Conservation (phyloP, 53 echinoderm and acorn worm species). For the Glandiceps talaboti region DNA sequence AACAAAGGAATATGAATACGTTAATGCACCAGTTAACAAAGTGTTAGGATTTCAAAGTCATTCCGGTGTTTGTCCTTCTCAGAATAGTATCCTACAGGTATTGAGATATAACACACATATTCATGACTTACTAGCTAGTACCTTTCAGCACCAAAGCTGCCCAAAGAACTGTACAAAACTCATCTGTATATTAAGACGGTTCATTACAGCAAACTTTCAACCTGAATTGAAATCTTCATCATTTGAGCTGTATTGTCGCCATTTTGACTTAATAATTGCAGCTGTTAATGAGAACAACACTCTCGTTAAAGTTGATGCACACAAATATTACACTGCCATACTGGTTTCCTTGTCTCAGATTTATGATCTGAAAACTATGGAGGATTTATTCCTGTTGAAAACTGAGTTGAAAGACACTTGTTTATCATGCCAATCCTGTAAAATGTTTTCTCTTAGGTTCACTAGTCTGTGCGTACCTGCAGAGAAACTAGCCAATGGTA, state of each 20-base stretch:
- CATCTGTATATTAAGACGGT: not conserved
- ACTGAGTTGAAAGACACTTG: not conserved
- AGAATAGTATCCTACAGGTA: not conserved
- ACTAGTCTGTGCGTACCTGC: not conserved
- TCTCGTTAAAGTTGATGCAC: not conserved
- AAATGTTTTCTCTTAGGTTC: not conserved
- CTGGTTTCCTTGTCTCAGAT: not conserved
- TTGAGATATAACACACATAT: not conserved
- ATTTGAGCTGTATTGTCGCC: not conserved
- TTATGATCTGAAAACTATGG: not conserved
- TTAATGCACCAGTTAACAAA: no score
- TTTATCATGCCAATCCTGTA: not conserved
- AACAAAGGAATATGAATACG: no score
- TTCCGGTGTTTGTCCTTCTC: no score
- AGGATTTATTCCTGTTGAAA: not conserved
- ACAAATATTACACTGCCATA: not conserved
- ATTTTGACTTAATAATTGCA: not conserved
- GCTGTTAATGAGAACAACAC: not conserved
- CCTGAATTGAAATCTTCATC: not conserved
- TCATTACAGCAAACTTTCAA: not conserved
- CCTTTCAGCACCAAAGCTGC: not conserved
- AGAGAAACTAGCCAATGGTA: not conserved
- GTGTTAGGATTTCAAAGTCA: no score
- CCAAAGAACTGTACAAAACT: not conserved
- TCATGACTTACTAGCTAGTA: not conserved